A percentile compares a stretch with the other conserved stretches of the same genome.
Evolutionary conservation across 2,113 vertebrate species (phyloP).

Genomic region (Zosterops pallidus): DNA sequence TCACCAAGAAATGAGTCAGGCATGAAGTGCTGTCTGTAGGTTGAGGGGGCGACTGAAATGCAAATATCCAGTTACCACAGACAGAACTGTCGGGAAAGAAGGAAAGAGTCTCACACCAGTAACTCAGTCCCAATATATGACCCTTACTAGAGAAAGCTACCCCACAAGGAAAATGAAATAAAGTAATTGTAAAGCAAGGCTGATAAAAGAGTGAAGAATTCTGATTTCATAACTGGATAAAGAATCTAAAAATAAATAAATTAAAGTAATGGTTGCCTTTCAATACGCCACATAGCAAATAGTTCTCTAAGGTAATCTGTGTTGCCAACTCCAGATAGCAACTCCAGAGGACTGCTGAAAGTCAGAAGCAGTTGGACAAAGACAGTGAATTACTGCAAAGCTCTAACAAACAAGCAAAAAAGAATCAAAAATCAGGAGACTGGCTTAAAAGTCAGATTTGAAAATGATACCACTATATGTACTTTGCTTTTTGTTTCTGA

Average conservation of each 20-base stretch:
- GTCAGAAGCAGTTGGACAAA: background rate
- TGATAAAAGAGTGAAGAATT: background rate
- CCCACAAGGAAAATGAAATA: rapidly evolving
- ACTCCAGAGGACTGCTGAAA: background rate
- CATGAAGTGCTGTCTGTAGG: background rate
- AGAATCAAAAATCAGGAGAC: background rate
- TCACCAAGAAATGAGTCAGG: background rate
- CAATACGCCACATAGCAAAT: background rate
- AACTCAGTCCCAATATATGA: background rate
- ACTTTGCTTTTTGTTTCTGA: background rate
- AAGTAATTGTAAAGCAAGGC: background rate
- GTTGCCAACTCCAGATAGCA: background rate
- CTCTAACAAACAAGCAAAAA: background rate
- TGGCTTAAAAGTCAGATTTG: background rate
- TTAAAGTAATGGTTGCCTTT: background rate
- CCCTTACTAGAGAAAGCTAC: background rate
- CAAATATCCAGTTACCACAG: background rate
- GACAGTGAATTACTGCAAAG: background rate
- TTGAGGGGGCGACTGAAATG: background rate
- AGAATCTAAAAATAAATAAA: background rate
- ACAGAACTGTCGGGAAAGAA: background rate
- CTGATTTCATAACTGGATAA: background rate
- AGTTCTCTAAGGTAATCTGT: background rate
- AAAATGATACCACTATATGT: background rate
- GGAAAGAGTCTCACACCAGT: background rate